Base-by-base conservation (phyloP, 2,888 invertebrate species). In the Oasisia sp. region DNA sequence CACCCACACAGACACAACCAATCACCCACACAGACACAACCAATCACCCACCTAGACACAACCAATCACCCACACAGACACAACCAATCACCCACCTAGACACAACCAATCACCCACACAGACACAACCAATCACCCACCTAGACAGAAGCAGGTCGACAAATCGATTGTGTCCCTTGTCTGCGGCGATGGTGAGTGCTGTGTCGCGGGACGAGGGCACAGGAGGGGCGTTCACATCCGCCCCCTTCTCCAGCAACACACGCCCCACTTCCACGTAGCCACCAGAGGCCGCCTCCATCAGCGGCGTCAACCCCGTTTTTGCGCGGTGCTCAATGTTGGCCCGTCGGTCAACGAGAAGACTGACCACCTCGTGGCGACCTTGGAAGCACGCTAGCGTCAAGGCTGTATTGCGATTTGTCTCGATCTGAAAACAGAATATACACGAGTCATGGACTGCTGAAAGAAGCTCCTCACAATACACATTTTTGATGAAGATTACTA, bases 261-360 rank as follows among this genome's bases (percentile, higher is more conserved):
- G 97, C 8, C 99, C 99, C 89, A 99, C 99, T 95, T 99, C 99
- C 92, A 99, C 99, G 97, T 99, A 99, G 92, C 99, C 99, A 92
- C 99, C 99, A 95, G 99, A 99, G 0, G 99, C 99, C 91, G 99
- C 99, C 97, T 99, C 99, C 99, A 99, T 99, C 44, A 99, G 97
- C 0, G 99, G 99, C 32, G 99, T 99, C 92, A 99, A 97, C 0
- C 99, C 99, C 92, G 99, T 99, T 98, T 99, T 99, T 8, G 99
- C 99, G 94, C 99, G 97, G 97, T 99, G 99, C 97, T 99, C 99
- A 91, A 99, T 99, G 97, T 99, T 99, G 45, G 99, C 99, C 96
- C 99, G 98, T 94, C 99, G 97, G 96, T 99, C 99, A 27, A 99
- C 97, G 92, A 99, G 97, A 92, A 99, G 97, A 96, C 98, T 98